Conservation (phyloP, 1,140 invertebrate genomes). For the Philopotamus ludificatus region DNA sequence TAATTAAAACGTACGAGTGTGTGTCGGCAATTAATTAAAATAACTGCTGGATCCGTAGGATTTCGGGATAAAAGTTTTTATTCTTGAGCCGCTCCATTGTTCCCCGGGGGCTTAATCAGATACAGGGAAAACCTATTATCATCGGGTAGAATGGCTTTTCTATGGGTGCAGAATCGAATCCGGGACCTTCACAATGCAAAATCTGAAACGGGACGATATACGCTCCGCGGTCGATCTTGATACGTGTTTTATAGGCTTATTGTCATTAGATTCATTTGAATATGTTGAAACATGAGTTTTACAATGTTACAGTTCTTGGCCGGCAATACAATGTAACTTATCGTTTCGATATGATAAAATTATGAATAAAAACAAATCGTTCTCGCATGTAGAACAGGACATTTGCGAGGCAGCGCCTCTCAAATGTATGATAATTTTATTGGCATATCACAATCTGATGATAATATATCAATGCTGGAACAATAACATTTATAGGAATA, state of each 20-base stretch:
- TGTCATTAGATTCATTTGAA: slow-evolving; percentile 14
- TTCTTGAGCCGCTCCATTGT: not conserved
- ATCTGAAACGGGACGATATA: not conserved
- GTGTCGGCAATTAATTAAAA: slow-evolving; percentile 18
- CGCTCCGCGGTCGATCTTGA: not conserved
- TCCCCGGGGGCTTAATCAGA: slow-evolving; percentile 10
- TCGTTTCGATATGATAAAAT: not conserved
- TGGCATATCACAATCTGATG: no score
- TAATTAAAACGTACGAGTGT: slow-evolving; percentile 28
- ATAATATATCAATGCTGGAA: no score
- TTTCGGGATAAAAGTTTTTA: slow-evolving; percentile 3
- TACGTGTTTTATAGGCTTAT: slow-evolving; percentile 2
- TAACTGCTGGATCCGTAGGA: slow-evolving; percentile 15
- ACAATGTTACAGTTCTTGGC: not conserved
- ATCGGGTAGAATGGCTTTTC: not conserved
- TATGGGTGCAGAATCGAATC: not conserved
- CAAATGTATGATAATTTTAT: no score
- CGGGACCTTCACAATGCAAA: no score
- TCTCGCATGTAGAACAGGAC: not conserved
- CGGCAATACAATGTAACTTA: not conserved
- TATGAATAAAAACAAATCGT: slow-evolving; percentile 3
- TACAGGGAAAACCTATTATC: not conserved
- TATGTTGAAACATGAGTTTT: not conserved
- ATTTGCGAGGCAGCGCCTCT: not conserved
- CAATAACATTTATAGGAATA: no score